Conservation (phyloP, 1,140 invertebrate species). For the Halictus rubicundus region DNA sequence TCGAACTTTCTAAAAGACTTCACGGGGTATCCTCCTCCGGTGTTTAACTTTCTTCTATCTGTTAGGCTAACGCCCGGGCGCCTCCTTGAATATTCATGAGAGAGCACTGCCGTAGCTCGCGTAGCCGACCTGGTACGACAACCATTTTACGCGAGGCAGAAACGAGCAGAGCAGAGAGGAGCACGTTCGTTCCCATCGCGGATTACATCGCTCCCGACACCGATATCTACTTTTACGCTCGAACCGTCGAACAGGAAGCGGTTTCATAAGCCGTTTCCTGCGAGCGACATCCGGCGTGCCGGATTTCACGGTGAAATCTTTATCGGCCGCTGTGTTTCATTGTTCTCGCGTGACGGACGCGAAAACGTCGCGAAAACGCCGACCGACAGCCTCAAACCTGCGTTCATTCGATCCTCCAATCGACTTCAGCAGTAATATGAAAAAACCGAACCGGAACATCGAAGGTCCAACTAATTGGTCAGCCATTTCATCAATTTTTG, state of each 20-base stretch:
- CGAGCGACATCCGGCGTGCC: slow-evolving; percentile 46
- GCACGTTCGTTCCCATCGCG: not conserved
- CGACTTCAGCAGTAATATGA: no score
- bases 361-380: not conserved
- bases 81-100: slow-evolving; percentile 44
- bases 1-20: slow-evolving; percentile 36
- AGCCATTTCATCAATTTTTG: no score
- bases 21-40: not conserved
- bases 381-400: no score
- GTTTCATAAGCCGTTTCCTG: slow-evolving; percentile 56
- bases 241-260: slow-evolving; percentile 54
- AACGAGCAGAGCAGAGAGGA: not conserved
- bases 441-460: no score
- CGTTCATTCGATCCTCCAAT: no score
- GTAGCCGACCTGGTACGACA: slow-evolving; percentile 17
- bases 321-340: slow-evolving; percentile 49
- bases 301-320: slow-evolving; percentile 46
- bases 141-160: slow-evolving; percentile 26
- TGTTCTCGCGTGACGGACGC: slow-evolving; percentile 32
- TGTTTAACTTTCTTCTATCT: slow-evolving; percentile 46
- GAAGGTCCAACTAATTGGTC: no score
- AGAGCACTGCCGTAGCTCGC: not conserved
- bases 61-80: slow-evolving; percentile 11
- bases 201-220: slow-evolving; percentile 3
- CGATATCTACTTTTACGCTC: slow-evolving; percentile 34